phyloP scores from a whole-genome alignment of 2,113 vertebrate species.

The Casuarius casuarius region DNA sequence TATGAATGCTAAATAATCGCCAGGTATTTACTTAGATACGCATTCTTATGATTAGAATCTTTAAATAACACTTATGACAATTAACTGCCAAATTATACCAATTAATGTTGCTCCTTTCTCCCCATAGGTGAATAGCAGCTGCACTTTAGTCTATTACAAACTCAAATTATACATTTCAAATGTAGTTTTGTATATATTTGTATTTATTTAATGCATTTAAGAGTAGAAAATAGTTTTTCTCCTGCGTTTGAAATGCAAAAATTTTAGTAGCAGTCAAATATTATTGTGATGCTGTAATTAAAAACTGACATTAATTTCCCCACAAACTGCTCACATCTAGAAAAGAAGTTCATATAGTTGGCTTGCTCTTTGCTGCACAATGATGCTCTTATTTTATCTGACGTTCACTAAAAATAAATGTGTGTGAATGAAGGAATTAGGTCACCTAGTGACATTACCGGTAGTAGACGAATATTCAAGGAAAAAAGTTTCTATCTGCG shows the following conservation, averaged over 20 bases:
- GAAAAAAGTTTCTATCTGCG: background rate
- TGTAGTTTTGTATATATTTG: slow-evolving; percentile 38
- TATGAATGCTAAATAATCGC: background rate
- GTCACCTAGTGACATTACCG: slow-evolving; percentile 76
- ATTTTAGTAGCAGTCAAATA: slow-evolving; percentile 34
- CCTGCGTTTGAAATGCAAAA: slow-evolving; percentile 43
- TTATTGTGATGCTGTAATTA: slow-evolving; percentile 43
- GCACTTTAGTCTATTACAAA: slow-evolving; percentile 51
- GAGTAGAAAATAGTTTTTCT: background rate
- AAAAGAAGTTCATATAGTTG: slow-evolving; percentile 36
- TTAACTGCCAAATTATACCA: slow-evolving; percentile 56
- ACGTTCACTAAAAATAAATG: slow-evolving; percentile 81
- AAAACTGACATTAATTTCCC: slow-evolving; percentile 47
- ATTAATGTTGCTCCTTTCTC: slow-evolving; percentile 61
- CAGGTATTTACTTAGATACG: slow-evolving; percentile 23
- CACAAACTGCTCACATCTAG: slow-evolving; percentile 28
- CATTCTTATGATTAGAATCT: slow-evolving; percentile 3
- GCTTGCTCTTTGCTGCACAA: slow-evolving; percentile 58
- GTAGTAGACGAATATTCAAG: slow-evolving; percentile 59
- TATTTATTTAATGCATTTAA: slow-evolving; percentile 54
- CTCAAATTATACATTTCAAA: slow-evolving; percentile 56
- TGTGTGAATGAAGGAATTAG: slow-evolving; percentile 80
- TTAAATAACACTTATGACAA: slow-evolving; percentile 37
- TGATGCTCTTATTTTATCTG: slow-evolving; percentile 71
- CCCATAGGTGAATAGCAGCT: slow-evolving; percentile 29